phyloP scores from a whole-genome alignment of 2,797 vertebrate genomes.

The Caiman crocodilus region DNA sequence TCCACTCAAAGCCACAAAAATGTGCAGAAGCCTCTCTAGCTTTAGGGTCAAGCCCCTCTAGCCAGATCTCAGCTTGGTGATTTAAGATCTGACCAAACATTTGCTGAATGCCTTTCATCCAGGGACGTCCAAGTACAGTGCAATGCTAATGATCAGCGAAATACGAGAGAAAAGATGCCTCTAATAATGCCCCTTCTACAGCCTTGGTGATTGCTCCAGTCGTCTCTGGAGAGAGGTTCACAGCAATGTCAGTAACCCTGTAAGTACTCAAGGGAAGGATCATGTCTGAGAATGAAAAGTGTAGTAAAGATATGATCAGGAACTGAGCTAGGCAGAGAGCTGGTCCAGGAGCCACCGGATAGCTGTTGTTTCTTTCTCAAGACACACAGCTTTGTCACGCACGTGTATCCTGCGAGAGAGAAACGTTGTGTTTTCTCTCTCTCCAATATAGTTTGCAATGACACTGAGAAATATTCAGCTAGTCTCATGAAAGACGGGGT shows the following conservation, averaged over 20 bases:
- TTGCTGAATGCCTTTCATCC: neutral
- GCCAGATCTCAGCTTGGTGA: neutral
- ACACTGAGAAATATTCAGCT: neutral
- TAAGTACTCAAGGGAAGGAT: neutral
- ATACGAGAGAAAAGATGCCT: neutral
- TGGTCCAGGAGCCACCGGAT: neutral
- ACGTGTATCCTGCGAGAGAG: neutral
- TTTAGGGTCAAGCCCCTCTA: neutral
- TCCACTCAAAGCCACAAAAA: neutral
- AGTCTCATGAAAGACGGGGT: neutral
- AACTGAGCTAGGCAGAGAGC: neutral
- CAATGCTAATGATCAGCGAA: neutral
- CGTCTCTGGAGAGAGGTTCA: neutral
- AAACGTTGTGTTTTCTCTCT: neutral
- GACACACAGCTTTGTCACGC: accelerated
- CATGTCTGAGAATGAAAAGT: neutral
- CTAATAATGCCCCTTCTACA: neutral
- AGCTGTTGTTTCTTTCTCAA: neutral
- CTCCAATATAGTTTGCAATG: neutral
- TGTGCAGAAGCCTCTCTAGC: neutral
- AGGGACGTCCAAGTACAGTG: neutral
- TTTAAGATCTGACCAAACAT: neutral
- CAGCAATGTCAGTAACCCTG: neutral
- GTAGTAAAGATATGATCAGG: neutral
- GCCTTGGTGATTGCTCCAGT: neutral